phyloP scores from a whole-genome alignment of 2,113 vertebrate species.

The Osmerus eperlanus region DNA sequence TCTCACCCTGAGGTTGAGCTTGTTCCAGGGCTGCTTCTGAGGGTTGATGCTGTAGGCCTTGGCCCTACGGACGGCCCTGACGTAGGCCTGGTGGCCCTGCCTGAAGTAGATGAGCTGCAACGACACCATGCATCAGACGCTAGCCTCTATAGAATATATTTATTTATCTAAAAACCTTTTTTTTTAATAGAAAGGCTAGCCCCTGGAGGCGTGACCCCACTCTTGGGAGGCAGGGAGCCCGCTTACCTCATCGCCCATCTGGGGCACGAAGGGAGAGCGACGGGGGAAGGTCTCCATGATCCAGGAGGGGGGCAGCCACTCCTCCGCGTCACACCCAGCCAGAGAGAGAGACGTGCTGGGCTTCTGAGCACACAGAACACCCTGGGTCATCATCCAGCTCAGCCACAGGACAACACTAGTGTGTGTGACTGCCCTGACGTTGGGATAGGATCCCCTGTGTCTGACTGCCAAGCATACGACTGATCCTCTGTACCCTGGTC shows the following conservation, averaged over 20 bases:
- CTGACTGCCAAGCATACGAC: too few relatives aligned
- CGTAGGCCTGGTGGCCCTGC: slow-evolving; percentile 97
- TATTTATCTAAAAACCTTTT: neutral
- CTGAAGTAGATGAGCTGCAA: slow-evolving; percentile 93
- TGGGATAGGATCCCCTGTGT: too few relatives aligned
- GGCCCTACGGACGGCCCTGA: slow-evolving; percentile 90
- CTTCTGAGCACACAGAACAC: slow-evolving; percentile 67
- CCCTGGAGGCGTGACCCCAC: too few relatives aligned
- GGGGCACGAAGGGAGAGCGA: slow-evolving; percentile 93
- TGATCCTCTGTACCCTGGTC: too few relatives aligned
- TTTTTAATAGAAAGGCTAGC: neutral
- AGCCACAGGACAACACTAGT: neutral
- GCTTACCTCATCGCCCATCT: slow-evolving; percentile 96
- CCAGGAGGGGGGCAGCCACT: slow-evolving; percentile 92
- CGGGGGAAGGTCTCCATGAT: slow-evolving; percentile 90
- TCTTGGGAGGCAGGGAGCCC: too few relatives aligned
- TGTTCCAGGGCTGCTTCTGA: slow-evolving; percentile 98
- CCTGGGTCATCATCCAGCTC: neutral
- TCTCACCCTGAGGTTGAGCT: slow-evolving; percentile 94
- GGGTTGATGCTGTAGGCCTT: slow-evolving; percentile 93
- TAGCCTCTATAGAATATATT: neutral
- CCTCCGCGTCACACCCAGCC: slow-evolving; percentile 83
- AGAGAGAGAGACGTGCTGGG: slow-evolving; percentile 80
- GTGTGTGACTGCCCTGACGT: too few relatives aligned
- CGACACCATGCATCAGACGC: slow-evolving; percentile 24